phyloP scores from a whole-genome alignment of 2,888 invertebrate genomes.

The Icerya purchasi region DNA sequence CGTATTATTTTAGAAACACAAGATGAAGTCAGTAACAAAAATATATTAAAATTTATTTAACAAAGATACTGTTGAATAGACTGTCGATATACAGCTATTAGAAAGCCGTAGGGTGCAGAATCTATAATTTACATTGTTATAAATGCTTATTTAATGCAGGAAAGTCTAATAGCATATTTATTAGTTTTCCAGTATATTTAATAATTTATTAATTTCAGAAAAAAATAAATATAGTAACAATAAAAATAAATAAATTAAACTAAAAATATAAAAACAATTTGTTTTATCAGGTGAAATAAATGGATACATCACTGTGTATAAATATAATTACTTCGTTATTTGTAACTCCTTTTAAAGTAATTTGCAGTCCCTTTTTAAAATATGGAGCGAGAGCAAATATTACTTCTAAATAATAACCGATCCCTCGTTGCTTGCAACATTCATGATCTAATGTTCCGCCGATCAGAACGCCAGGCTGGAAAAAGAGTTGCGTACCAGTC shows the following conservation, averaged over 20 bases:
- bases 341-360: slow-evolving; percentile 70
- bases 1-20: no score
- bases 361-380: slow-evolving; percentile 69
- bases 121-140: no score
- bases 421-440: slow-evolving; percentile 58
- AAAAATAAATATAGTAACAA: neutral
- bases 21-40: no score
- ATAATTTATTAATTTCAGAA: no score
- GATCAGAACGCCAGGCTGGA: slow-evolving; percentile 69
- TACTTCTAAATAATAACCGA: slow-evolving; percentile 81
- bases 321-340: slow-evolving; percentile 37
- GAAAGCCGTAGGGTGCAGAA: no score
- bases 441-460: slow-evolving; percentile 78
- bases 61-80: no score
- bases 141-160: no score
- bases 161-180: no score
- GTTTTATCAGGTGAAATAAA: neutral
- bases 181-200: no score
- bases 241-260: neutral
- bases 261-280: neutral
- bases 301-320: no score
- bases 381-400: slow-evolving; percentile 79
- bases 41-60: no score
- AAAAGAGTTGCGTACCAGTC: slow-evolving; percentile 74
- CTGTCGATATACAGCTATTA: no score